phyloP scores from a whole-genome alignment of 2,888 invertebrate species.

The Dexiosoma caninum region DNA sequence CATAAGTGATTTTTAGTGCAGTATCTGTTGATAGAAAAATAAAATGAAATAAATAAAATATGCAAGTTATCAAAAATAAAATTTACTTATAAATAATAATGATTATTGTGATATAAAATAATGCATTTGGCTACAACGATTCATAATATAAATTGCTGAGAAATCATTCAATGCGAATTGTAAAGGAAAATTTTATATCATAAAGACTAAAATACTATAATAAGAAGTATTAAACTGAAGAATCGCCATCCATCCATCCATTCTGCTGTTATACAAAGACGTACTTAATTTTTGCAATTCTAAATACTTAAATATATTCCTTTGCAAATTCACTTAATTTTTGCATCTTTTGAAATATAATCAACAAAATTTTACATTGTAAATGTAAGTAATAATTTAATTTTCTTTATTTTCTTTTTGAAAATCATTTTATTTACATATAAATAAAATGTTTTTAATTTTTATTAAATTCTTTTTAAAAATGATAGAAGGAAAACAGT shows the following conservation, averaged over 20 bases:
- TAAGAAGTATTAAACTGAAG: neutral
- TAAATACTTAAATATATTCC: constrained; percentile 44
- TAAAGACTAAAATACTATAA: neutral
- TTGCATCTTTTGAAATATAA: constrained; percentile 8
- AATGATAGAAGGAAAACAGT: no score
- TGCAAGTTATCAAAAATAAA: neutral
- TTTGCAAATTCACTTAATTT: constrained; percentile 37
- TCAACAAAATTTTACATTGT: constrained; percentile 37
- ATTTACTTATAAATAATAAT: neutral
- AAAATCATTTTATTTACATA: no score
- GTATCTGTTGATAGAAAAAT: neutral
- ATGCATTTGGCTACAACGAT: neutral
- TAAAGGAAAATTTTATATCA: no score
- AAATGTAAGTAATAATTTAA: constrained; percentile 45
- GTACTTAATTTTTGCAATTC: constrained; percentile 52
- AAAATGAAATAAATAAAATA: neutral
- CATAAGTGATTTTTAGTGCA: constrained; percentile 3
- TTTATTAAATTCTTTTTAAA: no score
- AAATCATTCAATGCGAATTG: neutral
- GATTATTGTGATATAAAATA: constrained; percentile 1
- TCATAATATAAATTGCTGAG: neutral
- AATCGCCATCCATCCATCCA: neutral
- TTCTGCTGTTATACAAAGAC: constrained; percentile 13
- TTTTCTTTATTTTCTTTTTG: neutral
- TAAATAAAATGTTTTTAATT: no score